Percentiles rank a stretch among this genome's conserved stretches.
Evolutionary conservation across 1,140 invertebrate genomes (phyloP).

Genomic region (Zaprionus inermis): DNA sequence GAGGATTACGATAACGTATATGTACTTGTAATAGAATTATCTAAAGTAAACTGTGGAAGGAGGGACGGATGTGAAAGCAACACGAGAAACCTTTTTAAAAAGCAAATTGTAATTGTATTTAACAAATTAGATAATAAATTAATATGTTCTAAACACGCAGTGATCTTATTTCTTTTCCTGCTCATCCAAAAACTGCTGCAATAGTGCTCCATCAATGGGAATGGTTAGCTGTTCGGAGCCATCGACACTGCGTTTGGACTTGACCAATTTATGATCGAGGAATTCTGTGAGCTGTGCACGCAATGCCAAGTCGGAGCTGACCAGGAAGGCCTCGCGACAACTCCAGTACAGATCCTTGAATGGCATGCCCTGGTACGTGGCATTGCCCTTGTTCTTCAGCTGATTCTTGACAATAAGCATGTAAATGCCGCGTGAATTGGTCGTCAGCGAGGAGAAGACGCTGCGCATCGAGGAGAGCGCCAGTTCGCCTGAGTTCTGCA

Average conservation of each 20-base stretch:
- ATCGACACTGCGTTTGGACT: slow-evolving; percentile 90
- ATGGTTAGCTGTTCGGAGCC: slow-evolving; percentile 93
- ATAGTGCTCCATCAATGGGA: slow-evolving; percentile 89
- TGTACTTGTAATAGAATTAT: slow-evolving; percentile 28
- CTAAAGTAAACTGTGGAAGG: slow-evolving; percentile 38
- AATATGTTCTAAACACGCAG: slow-evolving; percentile 73
- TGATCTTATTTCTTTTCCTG: slow-evolving; percentile 75
- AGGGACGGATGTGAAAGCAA: slow-evolving; percentile 17
- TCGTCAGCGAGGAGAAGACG: slow-evolving; percentile 94
- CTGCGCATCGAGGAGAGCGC: slow-evolving; percentile 94
- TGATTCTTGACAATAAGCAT: slow-evolving; percentile 92
- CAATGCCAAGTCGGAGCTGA: slow-evolving; percentile 94
- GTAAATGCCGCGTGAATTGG: slow-evolving; percentile 95
- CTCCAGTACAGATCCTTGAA: slow-evolving; percentile 94
- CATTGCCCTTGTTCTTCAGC: slow-evolving; percentile 88
- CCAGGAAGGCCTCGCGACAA: slow-evolving; percentile 93
- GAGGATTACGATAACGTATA: slow-evolving; percentile 17
- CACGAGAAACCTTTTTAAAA: slow-evolving; percentile 64
- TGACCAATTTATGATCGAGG: slow-evolving; percentile 95
- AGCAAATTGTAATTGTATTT: slow-evolving; percentile 79
- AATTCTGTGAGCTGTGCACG: slow-evolving; percentile 96
- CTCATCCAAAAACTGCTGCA: slow-evolving; percentile 91
- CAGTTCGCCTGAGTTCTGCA: slow-evolving; percentile 91
- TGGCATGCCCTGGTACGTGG: slow-evolving; percentile 92
- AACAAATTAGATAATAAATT: slow-evolving; percentile 82